Conservation (phyloP, 2,113 vertebrate genomes). For the Nothocercus nigrocapillus region DNA sequence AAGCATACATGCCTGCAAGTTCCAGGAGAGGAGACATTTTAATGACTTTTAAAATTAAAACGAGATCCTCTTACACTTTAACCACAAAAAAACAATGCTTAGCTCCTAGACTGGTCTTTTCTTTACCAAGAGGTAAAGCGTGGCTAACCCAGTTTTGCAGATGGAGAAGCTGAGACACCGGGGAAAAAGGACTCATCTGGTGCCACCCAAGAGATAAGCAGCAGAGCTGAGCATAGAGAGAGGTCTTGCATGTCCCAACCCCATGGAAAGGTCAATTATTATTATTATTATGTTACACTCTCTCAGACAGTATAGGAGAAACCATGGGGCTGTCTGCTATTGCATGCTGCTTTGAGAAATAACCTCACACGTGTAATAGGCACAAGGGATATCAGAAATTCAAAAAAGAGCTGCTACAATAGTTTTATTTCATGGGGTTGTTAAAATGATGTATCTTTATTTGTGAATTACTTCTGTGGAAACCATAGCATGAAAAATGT, state of each 20-base stretch:
- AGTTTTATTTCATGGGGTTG: neutral
- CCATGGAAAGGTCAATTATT: neutral
- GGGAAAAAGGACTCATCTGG: neutral
- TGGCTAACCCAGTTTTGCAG: neutral
- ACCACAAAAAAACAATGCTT: neutral
- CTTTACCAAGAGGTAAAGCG: neutral
- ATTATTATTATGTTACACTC: neutral
- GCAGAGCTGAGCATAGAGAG: neutral
- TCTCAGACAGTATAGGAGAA: neutral
- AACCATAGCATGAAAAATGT: neutral
- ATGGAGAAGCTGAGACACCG: neutral
- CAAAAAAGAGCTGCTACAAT: neutral
- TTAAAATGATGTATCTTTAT: neutral
- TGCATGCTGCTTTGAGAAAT: neutral
- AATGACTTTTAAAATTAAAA: conserved; percentile 26
- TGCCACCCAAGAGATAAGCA: neutral
- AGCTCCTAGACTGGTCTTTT: neutral
- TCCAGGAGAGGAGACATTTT: neutral
- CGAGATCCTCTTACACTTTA: neutral
- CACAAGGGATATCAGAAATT: neutral
- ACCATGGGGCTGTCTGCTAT: neutral
- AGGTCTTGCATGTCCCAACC: neutral
- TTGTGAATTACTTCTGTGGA: neutral
- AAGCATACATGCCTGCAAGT: neutral
- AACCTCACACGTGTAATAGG: neutral